phyloP scores from a whole-genome alignment of 1,140 invertebrate species.

The Danaus melanippus region DNA sequence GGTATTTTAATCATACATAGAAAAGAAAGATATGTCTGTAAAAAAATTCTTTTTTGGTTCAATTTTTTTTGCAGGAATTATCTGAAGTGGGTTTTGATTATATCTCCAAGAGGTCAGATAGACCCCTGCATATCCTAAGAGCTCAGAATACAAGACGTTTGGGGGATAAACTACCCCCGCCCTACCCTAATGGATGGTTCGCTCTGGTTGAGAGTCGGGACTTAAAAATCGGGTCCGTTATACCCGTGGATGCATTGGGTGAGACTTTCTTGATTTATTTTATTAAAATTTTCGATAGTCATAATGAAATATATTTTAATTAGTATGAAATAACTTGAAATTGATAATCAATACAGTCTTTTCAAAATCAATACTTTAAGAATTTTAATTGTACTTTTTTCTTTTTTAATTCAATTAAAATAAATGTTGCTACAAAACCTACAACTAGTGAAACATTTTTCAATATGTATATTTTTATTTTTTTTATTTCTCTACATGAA shows the following conservation, averaged over 20 bases:
- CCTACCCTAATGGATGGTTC: conserved; percentile 94
- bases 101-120: conserved; percentile 75
- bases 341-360: too few relatives aligned
- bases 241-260: conserved; percentile 81
- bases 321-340: too few relatives aligned
- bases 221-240: conserved; percentile 75
- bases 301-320: too few relatives aligned
- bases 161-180: conserved; percentile 79
- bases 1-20: conserved; percentile 9
- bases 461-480: conserved; percentile 3
- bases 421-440: too few relatives aligned
- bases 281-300: too few relatives aligned
- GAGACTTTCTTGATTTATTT: conserved; percentile 25
- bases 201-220: conserved; percentile 80
- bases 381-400: too few relatives aligned
- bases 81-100: conserved; percentile 47
- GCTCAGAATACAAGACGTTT: conserved; percentile 66
- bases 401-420: too few relatives aligned
- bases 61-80: conserved; percentile 40
- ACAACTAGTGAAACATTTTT: too few relatives aligned
- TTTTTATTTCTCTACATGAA: not conserved
- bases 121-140: conserved; percentile 57
- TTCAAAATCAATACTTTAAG: too few relatives aligned
- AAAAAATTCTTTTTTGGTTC: too few relatives aligned
- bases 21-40: too few relatives aligned